Evolutionary conservation across 2,797 vertebrate genomes (phyloP), one percentile per base, ranked within the genome.

Genomic region (Prunella strophiata): DNA sequence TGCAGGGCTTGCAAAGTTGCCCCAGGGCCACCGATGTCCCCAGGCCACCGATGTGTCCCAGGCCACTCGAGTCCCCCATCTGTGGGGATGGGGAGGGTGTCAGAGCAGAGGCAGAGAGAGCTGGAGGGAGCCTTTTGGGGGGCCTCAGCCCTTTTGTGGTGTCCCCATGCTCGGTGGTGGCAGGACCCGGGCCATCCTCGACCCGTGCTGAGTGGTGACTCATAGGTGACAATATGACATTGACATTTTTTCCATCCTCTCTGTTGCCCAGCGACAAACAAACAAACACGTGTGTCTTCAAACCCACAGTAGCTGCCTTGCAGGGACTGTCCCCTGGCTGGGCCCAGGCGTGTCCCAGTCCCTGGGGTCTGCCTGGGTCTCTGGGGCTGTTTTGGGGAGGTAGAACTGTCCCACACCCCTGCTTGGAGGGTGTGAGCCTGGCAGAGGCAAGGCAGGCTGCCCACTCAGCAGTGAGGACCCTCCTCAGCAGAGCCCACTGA

Each of bases 151-250:
- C 18, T 83, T 50, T 68, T 36, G 18, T 0, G 0, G 15, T 52
- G 1, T 1, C 57, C 29, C 65, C 5, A 0, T 3, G 8, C 80
- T 47, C 2, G 2, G 42, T 5, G 5, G 67, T 1, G 2, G 55
- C 75, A 80, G 74, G 59, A 55, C 22, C 0, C 2, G 89, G 84
- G 45, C 75, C 38, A n/a, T n/a, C 45, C 76, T 48, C 45, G 4
- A 13, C 71, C 85, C 4, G 51, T 36, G 52, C 67, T 7, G 63
- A 76, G 88, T 1, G 0, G 81, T 96, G 94, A 96, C 86, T 96
- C 94, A 92, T 12, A 79, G 76, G 91, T 88, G 91, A 95, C 95
- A 91, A 88, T 85, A n/a, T 55, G 81, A 72, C 91, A 94, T 84
- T 84, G 94, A 82, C 67, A 34, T 71, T 91, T 86, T 96, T 96